phyloP scores from a whole-genome alignment of 2,797 vertebrate species.

The Hippocampus kuda region DNA sequence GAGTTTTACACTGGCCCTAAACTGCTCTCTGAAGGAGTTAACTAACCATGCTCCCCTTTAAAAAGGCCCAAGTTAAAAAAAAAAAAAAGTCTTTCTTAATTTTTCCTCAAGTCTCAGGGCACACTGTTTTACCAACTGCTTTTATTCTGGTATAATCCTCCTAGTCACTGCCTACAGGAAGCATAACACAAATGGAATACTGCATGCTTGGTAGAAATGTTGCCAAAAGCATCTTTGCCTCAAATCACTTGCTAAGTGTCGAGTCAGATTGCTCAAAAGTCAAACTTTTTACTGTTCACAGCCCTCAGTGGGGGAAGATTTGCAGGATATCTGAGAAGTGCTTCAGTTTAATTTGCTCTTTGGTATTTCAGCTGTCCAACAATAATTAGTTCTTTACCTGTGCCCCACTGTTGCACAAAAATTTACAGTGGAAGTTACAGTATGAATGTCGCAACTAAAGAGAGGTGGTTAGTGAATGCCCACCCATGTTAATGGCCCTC shows the following conservation, averaged over 20 bases:
- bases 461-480: conserved; percentile 20
- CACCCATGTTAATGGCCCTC: conserved; percentile 49
- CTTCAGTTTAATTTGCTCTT: not conserved
- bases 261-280: no score
- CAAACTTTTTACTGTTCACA: no score
- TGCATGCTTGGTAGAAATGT: no score
- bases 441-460: not conserved
- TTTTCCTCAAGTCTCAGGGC: not conserved
- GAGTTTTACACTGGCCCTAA: no score
- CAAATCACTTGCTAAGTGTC: not conserved
- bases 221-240: not conserved
- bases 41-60: no score
- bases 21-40: no score
- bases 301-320: not conserved
- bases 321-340: not conserved
- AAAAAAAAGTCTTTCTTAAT: not conserved
- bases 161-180: not conserved
- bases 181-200: not conserved
- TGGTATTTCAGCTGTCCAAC: not conserved
- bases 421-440: not conserved
- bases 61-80: no score
- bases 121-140: not conserved
- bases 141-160: not conserved
- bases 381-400: not conserved
- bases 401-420: not conserved